Evolutionary conservation across 2,888 invertebrate species (phyloP).

Genomic region (Miltochrista miniata): DNA sequence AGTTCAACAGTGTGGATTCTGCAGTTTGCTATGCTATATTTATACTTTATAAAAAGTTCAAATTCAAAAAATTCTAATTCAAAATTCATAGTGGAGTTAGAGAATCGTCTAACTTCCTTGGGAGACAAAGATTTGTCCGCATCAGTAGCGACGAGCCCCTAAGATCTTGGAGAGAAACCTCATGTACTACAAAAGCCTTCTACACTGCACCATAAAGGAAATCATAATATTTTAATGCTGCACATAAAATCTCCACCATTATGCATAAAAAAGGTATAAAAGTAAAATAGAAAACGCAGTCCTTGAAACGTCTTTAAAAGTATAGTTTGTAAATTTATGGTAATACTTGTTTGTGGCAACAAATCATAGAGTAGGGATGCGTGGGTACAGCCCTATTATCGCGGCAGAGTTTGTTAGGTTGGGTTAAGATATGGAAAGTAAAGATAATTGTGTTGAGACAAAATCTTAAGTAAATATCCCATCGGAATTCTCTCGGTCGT

Average conservation of each 20-base stretch:
- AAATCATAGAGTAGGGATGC: constrained; percentile 38
- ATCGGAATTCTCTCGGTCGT: constrained; percentile 5
- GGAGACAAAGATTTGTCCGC: no score
- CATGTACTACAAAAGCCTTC: no score
- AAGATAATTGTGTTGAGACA: constrained; percentile 33
- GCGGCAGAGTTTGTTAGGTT: constrained; percentile 39
- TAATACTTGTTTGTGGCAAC: constrained; percentile 48
- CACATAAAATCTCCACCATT: constrained; percentile 13
- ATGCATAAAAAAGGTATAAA: constrained; percentile 7
- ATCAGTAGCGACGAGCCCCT: no score
- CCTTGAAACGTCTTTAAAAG: constrained; percentile 48
- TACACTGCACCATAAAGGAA: no score
- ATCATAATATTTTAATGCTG: constrained; percentile 22
- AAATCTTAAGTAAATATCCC: constrained; percentile 16
- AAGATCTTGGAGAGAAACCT: no score
- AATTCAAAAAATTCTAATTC: no score
- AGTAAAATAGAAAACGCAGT: constrained; percentile 36
- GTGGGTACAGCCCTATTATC: constrained; percentile 52
- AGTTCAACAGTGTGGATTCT: no score
- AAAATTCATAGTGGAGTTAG: no score
- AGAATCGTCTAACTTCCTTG: no score
- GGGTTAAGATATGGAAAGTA: constrained; percentile 31
- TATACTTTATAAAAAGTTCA: no score
- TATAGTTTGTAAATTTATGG: constrained; percentile 59
- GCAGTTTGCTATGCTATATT: no score